These are phyloP conservation scores for Drosophila rufa DNA, from an alignment of 1,140 invertebrate species.

Conservation along the genomic window DNA sequence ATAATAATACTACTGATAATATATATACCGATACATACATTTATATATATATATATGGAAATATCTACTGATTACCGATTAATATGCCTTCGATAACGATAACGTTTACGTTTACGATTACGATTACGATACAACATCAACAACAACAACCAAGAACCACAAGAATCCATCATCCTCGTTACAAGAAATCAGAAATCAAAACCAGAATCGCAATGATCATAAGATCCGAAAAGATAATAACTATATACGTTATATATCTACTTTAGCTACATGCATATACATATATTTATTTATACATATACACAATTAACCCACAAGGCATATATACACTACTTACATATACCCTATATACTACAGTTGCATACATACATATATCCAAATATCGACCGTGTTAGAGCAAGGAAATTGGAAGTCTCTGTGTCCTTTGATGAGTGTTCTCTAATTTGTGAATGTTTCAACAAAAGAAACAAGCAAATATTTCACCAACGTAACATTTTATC, in stretches of 20 bases:
- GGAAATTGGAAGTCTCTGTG: not conserved
- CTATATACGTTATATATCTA: constrained; percentile 52
- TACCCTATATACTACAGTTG: constrained; percentile 32
- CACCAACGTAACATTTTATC: too few relatives aligned
- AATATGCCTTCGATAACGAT: constrained; percentile 71
- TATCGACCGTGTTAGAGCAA: constrained; percentile 20
- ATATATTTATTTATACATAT: constrained; percentile 51
- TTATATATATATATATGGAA: constrained; percentile 49
- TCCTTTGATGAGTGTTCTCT: not conserved
- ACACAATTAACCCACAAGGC: constrained; percentile 52
- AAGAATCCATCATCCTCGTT: constrained; percentile 52
- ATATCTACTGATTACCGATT: constrained; percentile 73
- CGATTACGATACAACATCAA: not conserved
- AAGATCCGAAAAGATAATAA: constrained; percentile 34
- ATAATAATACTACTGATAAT: constrained; percentile 73
- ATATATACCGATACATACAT: constrained; percentile 61
- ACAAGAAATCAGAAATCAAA: constrained; percentile 37
- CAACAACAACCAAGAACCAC: constrained; percentile 51
- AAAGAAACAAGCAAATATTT: too few relatives aligned
- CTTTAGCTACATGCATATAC: constrained; percentile 45
- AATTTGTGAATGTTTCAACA: not conserved
- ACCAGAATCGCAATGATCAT: constrained; percentile 28
- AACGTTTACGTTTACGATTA: constrained; percentile 55
- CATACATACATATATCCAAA: constrained; percentile 22
- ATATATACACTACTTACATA: constrained; percentile 41